Evolutionary conservation across 2,113 vertebrate genomes (phyloP), one percentile per base, ranked within the genome.

Genomic region (Formicarius rufipectus): DNA sequence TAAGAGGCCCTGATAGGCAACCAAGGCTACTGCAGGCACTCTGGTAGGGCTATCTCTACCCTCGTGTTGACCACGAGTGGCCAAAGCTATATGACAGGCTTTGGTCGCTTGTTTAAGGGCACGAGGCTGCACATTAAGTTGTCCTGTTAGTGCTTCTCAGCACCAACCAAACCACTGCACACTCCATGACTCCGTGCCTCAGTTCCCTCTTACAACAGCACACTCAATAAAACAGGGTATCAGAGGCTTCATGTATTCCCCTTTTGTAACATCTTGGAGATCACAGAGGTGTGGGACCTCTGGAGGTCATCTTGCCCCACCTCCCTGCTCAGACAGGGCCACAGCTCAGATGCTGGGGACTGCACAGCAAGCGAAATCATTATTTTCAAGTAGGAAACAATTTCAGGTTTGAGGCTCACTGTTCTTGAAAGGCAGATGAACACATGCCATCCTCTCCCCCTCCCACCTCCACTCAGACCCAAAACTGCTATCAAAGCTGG

Each of bases 301-400:
- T 71, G n/a, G 40, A 56, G 23, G 12, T 37, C 30, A 12, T 19
- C 81, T 56, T 74, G 30, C 33, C 53, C 35, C 59, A n/a, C 3
- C 3, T 20, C 33, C 12, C 12, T 59, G 50, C 49, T 75, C 45
- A 30, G 73, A 64, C 24, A 64, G 39, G 66, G 28, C 77, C 49
- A 55, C 10, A 50, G 31, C 33, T 89, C 35, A 55, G 49, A 39
- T 93, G 63, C 75, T 58, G 64, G 62, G 40, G 10, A 28, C 64
- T 71, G 8, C 21, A 62, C 55, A 66, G 42, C 44, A 72, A 85
- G 39, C n/a, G 82, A 84, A 91, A 95, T 50, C 18, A 52, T 84
- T 92, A 1, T 93, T 96, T 95, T 92, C 59, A 93, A 95, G 91
- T 14, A 90, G 53, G 80, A 95, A 95, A 82, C 64, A 84, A 59